Evolutionary conservation across 1,140 invertebrate genomes (phyloP).

Genomic region (Procambarus clarkii): DNA sequence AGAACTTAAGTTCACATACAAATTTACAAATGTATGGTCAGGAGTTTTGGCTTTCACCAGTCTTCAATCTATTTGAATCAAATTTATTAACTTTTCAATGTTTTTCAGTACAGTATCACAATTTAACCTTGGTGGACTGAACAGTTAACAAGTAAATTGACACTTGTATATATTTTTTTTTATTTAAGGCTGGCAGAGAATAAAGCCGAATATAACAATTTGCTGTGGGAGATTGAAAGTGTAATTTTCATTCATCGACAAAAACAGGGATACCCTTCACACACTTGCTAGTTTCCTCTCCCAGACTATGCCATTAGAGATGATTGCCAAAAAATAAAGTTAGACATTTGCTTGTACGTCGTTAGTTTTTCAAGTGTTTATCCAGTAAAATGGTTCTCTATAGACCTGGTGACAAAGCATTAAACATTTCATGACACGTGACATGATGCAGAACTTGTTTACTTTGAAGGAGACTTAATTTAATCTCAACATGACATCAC

Average conservation of each 20-base stretch:
- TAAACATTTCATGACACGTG: conserved; percentile 21
- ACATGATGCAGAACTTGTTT: not conserved
- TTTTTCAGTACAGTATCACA: too few relatives aligned
- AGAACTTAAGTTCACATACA: too few relatives aligned
- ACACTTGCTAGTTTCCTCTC: not conserved
- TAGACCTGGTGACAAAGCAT: not conserved
- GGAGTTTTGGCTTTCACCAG: too few relatives aligned
- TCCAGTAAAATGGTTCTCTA: not conserved
- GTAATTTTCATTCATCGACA: not conserved
- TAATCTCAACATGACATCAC: conserved; percentile 37
- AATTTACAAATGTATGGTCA: too few relatives aligned
- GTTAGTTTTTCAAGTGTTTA: not conserved
- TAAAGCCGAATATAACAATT: too few relatives aligned
- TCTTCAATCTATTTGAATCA: too few relatives aligned
- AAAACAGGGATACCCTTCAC: not conserved
- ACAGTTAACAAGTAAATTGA: too few relatives aligned
- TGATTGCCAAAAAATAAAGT: not conserved
- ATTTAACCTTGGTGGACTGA: too few relatives aligned
- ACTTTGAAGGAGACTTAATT: not conserved
- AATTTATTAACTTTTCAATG: too few relatives aligned
- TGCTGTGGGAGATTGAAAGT: not conserved
- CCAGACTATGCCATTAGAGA: not conserved
- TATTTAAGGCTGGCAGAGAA: too few relatives aligned
- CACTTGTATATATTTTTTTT: too few relatives aligned
- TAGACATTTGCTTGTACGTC: too few relatives aligned